A percentile compares a stretch with the other conserved stretches of the same genome.
Evolutionary conservation across 2,888 invertebrate genomes (phyloP).

Genomic region (Tachina lurida): DNA sequence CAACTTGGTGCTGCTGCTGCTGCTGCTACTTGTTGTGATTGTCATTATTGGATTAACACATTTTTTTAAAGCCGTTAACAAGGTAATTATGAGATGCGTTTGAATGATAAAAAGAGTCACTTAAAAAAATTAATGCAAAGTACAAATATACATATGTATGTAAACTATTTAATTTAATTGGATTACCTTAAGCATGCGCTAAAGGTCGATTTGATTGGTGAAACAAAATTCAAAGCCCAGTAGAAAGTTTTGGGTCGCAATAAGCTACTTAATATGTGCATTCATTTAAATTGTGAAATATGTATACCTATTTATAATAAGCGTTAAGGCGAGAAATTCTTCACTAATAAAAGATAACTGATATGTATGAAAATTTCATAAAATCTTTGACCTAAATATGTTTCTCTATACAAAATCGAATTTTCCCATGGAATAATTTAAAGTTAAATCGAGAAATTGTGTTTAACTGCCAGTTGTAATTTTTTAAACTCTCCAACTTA

Average conservation of each 20-base stretch:
- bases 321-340: background rate
- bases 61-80: conserved; percentile 37
- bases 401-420: too few species aligned
- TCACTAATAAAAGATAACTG: background rate
- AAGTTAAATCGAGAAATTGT: too few species aligned
- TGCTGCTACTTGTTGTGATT: conserved; percentile 16
- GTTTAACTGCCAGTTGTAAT: too few species aligned
- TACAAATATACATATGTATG: background rate
- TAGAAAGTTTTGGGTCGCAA: background rate
- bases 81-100: conserved; percentile 45
- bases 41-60: conserved; percentile 52
- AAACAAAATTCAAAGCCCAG: background rate
- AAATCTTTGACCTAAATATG: too few species aligned
- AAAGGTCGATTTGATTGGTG: background rate
- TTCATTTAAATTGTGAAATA: background rate
- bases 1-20: conserved; percentile 17
- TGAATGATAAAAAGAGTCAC: conserved; percentile 11
- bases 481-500: too few species aligned
- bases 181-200: conserved; percentile 3
- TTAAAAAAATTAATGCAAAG: background rate
- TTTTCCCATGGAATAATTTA: too few species aligned
- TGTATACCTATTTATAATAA: background rate
- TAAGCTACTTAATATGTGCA: background rate
- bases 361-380: background rate
- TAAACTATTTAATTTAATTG: conserved; percentile 13